Conservation (phyloP, 37 sponge, comb jelly and placozoan genomes). For the Ianthella basta region DNA sequence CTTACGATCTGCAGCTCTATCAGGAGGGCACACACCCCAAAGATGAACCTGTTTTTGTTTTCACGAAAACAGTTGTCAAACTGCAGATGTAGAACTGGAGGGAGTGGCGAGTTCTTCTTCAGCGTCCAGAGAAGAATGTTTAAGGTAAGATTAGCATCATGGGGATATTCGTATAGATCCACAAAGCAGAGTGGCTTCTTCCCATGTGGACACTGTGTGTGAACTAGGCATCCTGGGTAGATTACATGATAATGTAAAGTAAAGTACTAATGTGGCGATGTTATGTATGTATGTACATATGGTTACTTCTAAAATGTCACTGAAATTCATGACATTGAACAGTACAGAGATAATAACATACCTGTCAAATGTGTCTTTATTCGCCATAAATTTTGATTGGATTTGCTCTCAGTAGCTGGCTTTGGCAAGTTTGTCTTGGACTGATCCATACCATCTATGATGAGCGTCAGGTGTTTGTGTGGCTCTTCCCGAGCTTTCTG, state of each 20-base stretch:
- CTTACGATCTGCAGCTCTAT: slow-evolving; percentile 14
- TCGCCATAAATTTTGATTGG: slow-evolving; percentile 48
- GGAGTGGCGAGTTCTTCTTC: slow-evolving; percentile 8
- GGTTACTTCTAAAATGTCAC: too few relatives aligned
- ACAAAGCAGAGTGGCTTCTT: slow-evolving; percentile 13
- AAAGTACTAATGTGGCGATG: too few relatives aligned
- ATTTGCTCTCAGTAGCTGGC: slow-evolving; percentile 18
- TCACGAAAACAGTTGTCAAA: slow-evolving; percentile 52
- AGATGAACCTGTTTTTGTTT: slow-evolving; percentile 42
- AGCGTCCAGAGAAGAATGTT: slow-evolving; percentile 27
- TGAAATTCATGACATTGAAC: not conserved
- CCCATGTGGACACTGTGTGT: slow-evolving; percentile 11
- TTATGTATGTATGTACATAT: too few relatives aligned
- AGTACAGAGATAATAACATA: not conserved
- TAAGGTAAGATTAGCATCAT: slow-evolving; percentile 60
- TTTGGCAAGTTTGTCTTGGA: slow-evolving; percentile 41
- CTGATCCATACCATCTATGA: slow-evolving; percentile 69
- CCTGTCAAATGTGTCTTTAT: slow-evolving; percentile 56
- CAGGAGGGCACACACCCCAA: slow-evolving; percentile 27
- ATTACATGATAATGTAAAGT: too few relatives aligned
- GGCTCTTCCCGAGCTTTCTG: slow-evolving; percentile 45
- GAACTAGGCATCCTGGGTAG: not conserved
- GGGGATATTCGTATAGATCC: slow-evolving; percentile 47
- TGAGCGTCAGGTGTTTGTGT: slow-evolving; percentile 35
- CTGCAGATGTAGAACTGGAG: slow-evolving; percentile 7